Evolutionary conservation across 1,140 invertebrate genomes (phyloP), one percentile per base, ranked within the genome.

Genomic region (Geopemphigus sp.): DNA sequence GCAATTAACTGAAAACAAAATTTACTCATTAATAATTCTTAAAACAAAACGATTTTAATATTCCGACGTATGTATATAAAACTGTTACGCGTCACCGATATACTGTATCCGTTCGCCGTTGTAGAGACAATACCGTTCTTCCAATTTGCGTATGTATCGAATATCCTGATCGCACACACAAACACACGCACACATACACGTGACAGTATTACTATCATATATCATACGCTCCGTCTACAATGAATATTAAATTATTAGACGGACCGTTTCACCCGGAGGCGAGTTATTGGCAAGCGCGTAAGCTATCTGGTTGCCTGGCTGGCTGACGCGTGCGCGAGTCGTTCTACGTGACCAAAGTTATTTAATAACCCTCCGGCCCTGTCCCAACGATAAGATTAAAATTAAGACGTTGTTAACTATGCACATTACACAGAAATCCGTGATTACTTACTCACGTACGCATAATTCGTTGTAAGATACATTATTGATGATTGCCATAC

Each of bases 261-360:
- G 26, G 8, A 63, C 26, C 17, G 32, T 24, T 63, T 63, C 26
- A 32, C 59, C 17, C 19, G 57, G 32, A 3, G 32, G 32, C 32
- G 8, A 39, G 8, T 0, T 24, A 14, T 61, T 61, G 59, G 61
- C 61, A 63, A 26, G 26, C 61, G 17, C 59, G n/a, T n/a, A n/a
- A n/a, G n/a, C n/a, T n/a, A n/a, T n/a, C n/a, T n/a, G n/a, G n/a
- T n/a, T n/a, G n/a, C n/a, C n/a, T n/a, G n/a, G n/a, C n/a, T n/a
- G n/a, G n/a, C n/a, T n/a, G n/a, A n/a, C n/a, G n/a, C n/a, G n/a
- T n/a, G n/a, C n/a, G n/a, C n/a, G n/a, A n/a, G 47, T 72, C 45
- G 45, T 72, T 72, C 24, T 70, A 70, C 66, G 68, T 72, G 68
- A 53, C 68, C 68, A 72, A 70, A 70, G 45, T 70, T 29, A 26